Conservation (phyloP, 2,888 invertebrate species). For the Branchellion lobata region DNA sequence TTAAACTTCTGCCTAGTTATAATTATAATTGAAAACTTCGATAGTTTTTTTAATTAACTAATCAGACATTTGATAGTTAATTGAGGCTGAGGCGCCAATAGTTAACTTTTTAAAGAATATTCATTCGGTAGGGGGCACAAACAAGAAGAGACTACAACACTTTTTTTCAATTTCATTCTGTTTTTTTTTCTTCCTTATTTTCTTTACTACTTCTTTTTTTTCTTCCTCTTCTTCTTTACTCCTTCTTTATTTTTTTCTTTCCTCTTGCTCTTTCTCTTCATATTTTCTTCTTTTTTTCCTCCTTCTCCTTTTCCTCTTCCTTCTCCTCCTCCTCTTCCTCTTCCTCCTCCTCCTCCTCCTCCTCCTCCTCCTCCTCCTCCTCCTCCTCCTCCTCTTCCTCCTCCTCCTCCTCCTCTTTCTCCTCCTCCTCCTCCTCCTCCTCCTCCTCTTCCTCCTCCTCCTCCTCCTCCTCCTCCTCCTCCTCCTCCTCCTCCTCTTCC, state of each 20-base stretch:
- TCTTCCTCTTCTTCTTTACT: too few species aligned
- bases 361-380: neutral
- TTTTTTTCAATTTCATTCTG: too few species aligned
- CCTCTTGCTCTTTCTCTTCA: neutral
- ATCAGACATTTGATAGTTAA: neutral
- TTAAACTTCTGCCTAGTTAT: slow-evolving; percentile 54
- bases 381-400: neutral
- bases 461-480: too few species aligned
- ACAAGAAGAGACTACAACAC: too few species aligned
- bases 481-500: too few species aligned
- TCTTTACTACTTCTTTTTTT: too few species aligned
- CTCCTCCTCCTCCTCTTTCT: slow-evolving; percentile 8
- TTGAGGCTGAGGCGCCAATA: neutral
- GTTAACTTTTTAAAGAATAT: too few species aligned
- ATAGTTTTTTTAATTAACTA: neutral
- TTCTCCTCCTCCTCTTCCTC: slow-evolving; percentile 17
- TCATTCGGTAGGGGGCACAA: too few species aligned
- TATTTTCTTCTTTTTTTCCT: slow-evolving; percentile 1
- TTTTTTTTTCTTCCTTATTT: too few species aligned
- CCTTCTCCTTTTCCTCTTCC: neutral
- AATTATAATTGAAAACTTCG: neutral
- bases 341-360: neutral
- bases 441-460: too few species aligned
- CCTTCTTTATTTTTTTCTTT: too few species aligned
- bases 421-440: too few species aligned